Percentiles rank a stretch among this genome's conserved stretches.
Conservation (phyloP, 2,113 vertebrate species). For the Brachyistius frenatus region DNA sequence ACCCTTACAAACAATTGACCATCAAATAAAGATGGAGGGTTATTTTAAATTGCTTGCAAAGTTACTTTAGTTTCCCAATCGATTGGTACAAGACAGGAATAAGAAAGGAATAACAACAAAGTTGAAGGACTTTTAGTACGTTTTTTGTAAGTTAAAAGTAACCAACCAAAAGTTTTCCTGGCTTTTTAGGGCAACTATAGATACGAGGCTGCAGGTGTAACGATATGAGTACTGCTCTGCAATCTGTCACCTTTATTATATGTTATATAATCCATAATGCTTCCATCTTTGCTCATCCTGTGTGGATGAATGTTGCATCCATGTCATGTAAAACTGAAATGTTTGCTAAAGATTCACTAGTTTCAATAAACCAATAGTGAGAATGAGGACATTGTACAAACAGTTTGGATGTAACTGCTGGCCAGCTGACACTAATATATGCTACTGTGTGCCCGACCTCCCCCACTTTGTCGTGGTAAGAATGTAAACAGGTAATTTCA, state of each 20-base stretch:
- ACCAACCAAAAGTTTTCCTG: neutral
- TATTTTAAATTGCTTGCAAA: too few species aligned
- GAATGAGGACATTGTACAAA: neutral
- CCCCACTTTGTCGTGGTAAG: slow-evolving; percentile 19
- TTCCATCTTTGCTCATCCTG: neutral
- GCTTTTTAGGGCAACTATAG: neutral
- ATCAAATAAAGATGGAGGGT: too few species aligned
- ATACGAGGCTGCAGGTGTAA: neutral
- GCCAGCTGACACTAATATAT: slow-evolving; percentile 24
- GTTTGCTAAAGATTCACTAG: neutral
- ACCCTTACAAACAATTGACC: too few species aligned
- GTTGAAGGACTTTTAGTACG: too few species aligned
- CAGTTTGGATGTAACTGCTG: slow-evolving; percentile 6
- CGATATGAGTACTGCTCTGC: neutral
- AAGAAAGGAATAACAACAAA: too few species aligned
- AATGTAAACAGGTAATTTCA: slow-evolving; percentile 29
- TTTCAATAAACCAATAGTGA: neutral
- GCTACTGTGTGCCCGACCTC: neutral
- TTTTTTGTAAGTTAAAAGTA: too few species aligned
- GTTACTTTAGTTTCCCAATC: too few species aligned
- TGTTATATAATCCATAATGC: neutral
- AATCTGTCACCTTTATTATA: neutral
- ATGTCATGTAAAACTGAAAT: slow-evolving; percentile 38
- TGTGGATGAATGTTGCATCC: neutral
- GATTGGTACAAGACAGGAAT: too few species aligned